Conservation (phyloP, 2,888 invertebrate genomes). For the Macroteleia sp. region DNA sequence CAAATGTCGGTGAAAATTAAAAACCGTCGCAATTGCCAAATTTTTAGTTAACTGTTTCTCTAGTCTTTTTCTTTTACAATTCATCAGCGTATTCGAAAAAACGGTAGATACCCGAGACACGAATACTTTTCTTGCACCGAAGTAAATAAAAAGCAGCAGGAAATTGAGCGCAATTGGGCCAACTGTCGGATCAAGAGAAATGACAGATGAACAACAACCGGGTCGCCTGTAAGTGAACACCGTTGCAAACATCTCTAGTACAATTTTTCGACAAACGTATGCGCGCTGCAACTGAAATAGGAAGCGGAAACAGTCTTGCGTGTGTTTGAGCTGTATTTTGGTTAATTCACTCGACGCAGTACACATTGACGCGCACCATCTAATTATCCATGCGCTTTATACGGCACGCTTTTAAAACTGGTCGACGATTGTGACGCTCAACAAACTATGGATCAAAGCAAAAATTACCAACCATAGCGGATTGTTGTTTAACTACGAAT, state of each 20-base stretch:
- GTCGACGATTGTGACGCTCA: slow-evolving; percentile 59
- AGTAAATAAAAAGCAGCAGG: slow-evolving; percentile 27
- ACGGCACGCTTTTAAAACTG: slow-evolving; percentile 45
- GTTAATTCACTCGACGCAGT: slow-evolving; percentile 19
- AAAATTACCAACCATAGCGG: too few relatives aligned
- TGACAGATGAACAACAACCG: slow-evolving; percentile 36
- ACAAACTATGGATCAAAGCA: slow-evolving; percentile 72
- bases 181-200: slow-evolving; percentile 20
- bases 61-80: slow-evolving; percentile 15
- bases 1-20: too few relatives aligned
- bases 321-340: slow-evolving; percentile 4
- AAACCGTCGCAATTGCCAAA: too few relatives aligned
- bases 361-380: slow-evolving; percentile 31
- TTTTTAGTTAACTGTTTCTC: too few relatives aligned
- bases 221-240: slow-evolving; percentile 9
- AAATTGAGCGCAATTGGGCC: slow-evolving; percentile 42
- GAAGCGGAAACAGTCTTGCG: slow-evolving; percentile 11
- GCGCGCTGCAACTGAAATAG: slow-evolving; percentile 16
- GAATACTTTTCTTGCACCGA: slow-evolving; percentile 2
- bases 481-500: too few relatives aligned
- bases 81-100: slow-evolving; percentile 10
- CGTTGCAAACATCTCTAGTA: slow-evolving; percentile 25
- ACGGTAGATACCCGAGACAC: background rate
- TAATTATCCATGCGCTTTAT: slow-evolving; percentile 73
- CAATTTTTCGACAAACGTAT: slow-evolving; percentile 27